Evolutionary conservation across 2,888 invertebrate genomes (phyloP).

Genomic region (Corbicula japonica): DNA sequence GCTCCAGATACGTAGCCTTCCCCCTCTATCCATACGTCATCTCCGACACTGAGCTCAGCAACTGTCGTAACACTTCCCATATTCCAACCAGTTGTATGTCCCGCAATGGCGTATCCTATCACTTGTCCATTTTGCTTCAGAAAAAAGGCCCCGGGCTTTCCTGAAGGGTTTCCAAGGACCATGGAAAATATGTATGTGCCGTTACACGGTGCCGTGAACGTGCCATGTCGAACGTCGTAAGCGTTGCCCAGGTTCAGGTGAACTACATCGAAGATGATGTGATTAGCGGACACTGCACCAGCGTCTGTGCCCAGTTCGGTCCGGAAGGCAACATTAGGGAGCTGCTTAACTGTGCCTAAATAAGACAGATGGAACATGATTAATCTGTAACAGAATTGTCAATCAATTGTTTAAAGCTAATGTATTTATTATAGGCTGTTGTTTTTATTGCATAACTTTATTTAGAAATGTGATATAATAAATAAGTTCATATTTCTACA

Average conservation of each 20-base stretch:
- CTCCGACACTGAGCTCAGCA: neutral
- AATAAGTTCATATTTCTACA: too few species aligned
- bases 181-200: constrained; percentile 23
- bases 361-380: too few species aligned
- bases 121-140: constrained; percentile 20
- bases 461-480: too few species aligned
- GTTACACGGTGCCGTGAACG: neutral
- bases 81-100: constrained; percentile 23
- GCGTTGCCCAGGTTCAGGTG: constrained; percentile 7
- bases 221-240: neutral
- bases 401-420: too few species aligned
- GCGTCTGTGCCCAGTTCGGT: neutral
- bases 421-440: too few species aligned
- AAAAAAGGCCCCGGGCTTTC: constrained; percentile 5
- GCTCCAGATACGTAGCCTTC: constrained; percentile 12
- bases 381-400: too few species aligned
- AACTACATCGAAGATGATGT: neutral
- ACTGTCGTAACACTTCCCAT: constrained; percentile 5
- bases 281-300: neutral
- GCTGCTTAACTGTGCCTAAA: too few species aligned
- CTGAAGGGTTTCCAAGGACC: constrained; percentile 12
- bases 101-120: constrained; percentile 17
- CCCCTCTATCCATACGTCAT: constrained; percentile 11
- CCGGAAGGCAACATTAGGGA: constrained; percentile 3
- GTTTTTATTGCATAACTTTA: too few species aligned